A percentile compares a stretch with the other conserved stretches of the same genome.
phyloP scores from a whole-genome alignment of 2,888 invertebrate genomes.

The Crioceris asparagi region DNA sequence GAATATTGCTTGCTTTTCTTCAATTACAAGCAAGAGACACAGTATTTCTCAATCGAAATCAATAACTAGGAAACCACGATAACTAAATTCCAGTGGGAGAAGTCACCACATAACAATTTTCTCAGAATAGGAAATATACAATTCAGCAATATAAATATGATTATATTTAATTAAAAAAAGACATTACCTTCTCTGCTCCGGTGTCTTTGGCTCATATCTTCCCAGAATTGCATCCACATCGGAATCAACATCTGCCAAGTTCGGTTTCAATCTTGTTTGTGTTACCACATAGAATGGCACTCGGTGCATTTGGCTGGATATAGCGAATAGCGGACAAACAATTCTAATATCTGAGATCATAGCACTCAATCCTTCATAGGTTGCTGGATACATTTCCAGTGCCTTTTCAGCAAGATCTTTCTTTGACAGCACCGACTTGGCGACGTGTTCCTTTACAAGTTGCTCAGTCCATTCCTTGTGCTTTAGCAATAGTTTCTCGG shows the following conservation, averaged over 20 bases:
- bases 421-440: slow-evolving; percentile 52
- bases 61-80: too few relatives aligned
- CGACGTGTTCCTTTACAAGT: slow-evolving; percentile 52
- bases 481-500: slow-evolving; percentile 47
- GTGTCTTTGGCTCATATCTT: slow-evolving; percentile 56
- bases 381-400: slow-evolving; percentile 55
- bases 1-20: too few relatives aligned
- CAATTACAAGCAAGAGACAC: too few relatives aligned
- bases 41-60: too few relatives aligned
- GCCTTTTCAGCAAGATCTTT: slow-evolving; percentile 51
- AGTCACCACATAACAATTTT: too few relatives aligned
- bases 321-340: slow-evolving; percentile 63
- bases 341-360: slow-evolving; percentile 72
- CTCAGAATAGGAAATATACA: too few relatives aligned
- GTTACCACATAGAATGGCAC: slow-evolving; percentile 67
- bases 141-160: too few relatives aligned
- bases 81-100: too few relatives aligned
- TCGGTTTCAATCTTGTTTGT: slow-evolving; percentile 45
- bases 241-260: slow-evolving; percentile 42
- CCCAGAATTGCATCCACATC: slow-evolving; percentile 75
- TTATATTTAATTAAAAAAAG: too few relatives aligned
- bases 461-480: slow-evolving; percentile 57
- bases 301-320: slow-evolving; percentile 50
- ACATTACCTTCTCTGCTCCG: slow-evolving; percentile 55
- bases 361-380: slow-evolving; percentile 52